Evolutionary conservation across 2,888 invertebrate genomes (phyloP), one percentile per base, ranked within the genome.

Genomic region (Dicyrtomina minuta): DNA sequence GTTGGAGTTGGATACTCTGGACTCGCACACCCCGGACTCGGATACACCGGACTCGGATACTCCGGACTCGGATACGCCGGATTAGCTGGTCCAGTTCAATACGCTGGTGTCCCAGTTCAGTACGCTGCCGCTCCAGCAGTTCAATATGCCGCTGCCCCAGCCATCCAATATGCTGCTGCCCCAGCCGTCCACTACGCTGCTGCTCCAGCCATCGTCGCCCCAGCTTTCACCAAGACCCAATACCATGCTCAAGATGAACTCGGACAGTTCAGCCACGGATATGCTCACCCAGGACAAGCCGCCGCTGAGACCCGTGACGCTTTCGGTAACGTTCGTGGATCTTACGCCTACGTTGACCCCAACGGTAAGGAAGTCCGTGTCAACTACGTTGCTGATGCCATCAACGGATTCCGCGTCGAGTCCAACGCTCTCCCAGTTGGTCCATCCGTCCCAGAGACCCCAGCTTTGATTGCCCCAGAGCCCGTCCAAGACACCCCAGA

Each of bases 201-300:
- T 17, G 53, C 55, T n/a, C 61, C 65, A 41, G 44, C 46, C 20
- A 39, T 33, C 39, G 55, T 67, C 41, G 75, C 77, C 66, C 75
- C 76, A 64, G 75, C 72, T 17, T 68, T 72, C 59, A 70, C 72
- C 62, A 70, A 75, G 66, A 72, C 68, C 72, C 80, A 79, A 73
- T 87, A 85, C 78, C 87, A 87, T 80, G 83, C 85, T 59, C 87
- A 88, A 81, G 86, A 88, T 79, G 84, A 84, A 60, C 81, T 84
- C 44, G 86, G 86, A 13, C 85, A 85, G 76, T 86, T 39, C 26
- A 46, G 51, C 64, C 62, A 67, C 56, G 68, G 68, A 27, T 68
- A 68, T 55, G 62, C 68, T 20, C 44, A 68, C 33, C 68, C 68
- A 43, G 66, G 74, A 59, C 77, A 76, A 66, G 72, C 75, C 22